phyloP scores from a whole-genome alignment of 2,797 vertebrate genomes.

The Darevskia nairensis region DNA sequence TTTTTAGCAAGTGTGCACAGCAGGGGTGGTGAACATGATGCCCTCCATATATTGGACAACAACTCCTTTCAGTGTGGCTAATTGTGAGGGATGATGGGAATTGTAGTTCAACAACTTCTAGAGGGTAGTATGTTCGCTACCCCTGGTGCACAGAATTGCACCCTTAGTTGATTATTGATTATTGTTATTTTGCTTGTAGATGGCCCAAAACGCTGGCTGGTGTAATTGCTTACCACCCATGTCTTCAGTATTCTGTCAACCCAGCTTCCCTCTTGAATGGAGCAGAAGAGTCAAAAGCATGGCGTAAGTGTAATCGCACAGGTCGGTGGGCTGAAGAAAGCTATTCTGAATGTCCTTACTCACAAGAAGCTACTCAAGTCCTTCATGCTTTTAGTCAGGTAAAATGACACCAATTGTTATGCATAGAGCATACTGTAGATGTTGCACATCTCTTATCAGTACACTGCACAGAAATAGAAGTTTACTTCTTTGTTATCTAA shows the following conservation, averaged over 20 bases:
- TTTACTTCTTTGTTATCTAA: slow-evolving; percentile 14
- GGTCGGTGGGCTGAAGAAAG: slow-evolving; percentile 89
- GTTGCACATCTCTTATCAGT: slow-evolving; percentile 8
- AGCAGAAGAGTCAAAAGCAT: slow-evolving; percentile 83
- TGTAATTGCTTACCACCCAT: slow-evolving; percentile 86
- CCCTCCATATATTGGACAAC: too few species aligned
- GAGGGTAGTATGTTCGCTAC: not conserved
- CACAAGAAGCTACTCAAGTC: slow-evolving; percentile 86
- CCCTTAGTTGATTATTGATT: slow-evolving; percentile 16
- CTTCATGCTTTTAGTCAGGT: slow-evolving; percentile 92
- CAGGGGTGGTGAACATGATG: not conserved
- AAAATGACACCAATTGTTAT: slow-evolving; percentile 24
- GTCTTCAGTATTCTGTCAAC: slow-evolving; percentile 80
- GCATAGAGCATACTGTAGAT: not conserved
- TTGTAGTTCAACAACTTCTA: too few species aligned
- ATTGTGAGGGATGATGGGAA: too few species aligned
- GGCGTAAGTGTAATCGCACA: slow-evolving; percentile 86
- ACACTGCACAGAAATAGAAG: slow-evolving; percentile 13
- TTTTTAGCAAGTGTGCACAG: not conserved
- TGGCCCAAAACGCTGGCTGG: slow-evolving; percentile 92
- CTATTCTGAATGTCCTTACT: slow-evolving; percentile 89
- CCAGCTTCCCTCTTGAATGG: slow-evolving; percentile 71
- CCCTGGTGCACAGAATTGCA: slow-evolving; percentile 25
- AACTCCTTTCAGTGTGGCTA: too few species aligned
- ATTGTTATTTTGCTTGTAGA: slow-evolving; percentile 72